These are phyloP conservation scores for Aspidapion aeneum DNA, from an alignment of 2,888 invertebrate genomes.

Conservation along the genomic window DNA sequence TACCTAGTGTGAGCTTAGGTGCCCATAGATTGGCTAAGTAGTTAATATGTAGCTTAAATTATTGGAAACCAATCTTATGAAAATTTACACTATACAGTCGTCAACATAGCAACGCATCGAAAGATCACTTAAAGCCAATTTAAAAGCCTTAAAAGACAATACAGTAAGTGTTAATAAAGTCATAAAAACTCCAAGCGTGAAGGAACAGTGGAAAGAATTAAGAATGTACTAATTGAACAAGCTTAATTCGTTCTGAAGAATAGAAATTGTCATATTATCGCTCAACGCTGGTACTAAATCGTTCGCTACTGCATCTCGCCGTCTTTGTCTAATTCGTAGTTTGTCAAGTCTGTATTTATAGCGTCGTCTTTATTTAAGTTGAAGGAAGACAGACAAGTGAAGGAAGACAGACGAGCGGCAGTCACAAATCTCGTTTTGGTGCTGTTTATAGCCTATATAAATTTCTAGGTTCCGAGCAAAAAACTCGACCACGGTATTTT, in stretches of 20 bases:
- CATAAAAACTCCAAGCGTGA: conserved; percentile 36
- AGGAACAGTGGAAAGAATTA: conserved; percentile 37
- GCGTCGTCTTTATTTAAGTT: no score
- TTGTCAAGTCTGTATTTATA: no score
- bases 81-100: no score
- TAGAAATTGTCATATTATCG: conserved; percentile 45
- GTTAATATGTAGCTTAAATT: no score
- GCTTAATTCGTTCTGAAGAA: conserved; percentile 42
- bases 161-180: conserved; percentile 32
- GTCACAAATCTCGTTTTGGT: conserved; percentile 33
- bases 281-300: conserved; percentile 35
- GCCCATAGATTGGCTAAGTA: no score
- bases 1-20: no score
- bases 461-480: conserved; percentile 34
- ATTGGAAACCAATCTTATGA: no score
- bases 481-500: conserved; percentile 34
- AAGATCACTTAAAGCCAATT: not conserved
- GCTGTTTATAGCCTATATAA: conserved; percentile 38
- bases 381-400: not conserved
- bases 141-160: not conserved
- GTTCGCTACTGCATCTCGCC: conserved; percentile 26
- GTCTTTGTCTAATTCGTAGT: conserved; percentile 18
- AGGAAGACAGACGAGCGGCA: conserved; percentile 18
- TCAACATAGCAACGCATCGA: not conserved
- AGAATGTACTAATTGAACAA: conserved; percentile 44